Percentiles rank a stretch among this genome's conserved stretches.
These are phyloP conservation scores for Anarsia innoxiella DNA, from an alignment of 2,888 invertebrate species.

Conservation along the genomic window DNA sequence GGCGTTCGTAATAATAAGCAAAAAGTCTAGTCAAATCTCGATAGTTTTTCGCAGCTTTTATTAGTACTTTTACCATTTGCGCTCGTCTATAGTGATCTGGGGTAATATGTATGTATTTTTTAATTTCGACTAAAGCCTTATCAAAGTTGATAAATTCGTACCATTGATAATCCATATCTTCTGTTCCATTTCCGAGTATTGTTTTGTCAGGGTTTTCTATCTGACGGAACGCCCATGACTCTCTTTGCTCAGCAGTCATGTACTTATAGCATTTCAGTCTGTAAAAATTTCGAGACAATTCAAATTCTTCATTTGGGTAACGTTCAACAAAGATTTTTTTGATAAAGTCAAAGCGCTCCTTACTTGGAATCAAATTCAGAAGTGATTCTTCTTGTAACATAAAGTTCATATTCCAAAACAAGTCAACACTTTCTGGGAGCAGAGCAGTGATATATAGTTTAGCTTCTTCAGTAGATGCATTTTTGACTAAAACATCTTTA, in stretches of 20 bases:
- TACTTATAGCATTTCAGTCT: conserved; percentile 25
- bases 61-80: conserved; percentile 30
- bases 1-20: conserved; percentile 40
- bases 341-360: conserved; percentile 31
- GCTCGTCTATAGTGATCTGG: conserved; percentile 25
- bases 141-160: conserved; percentile 21
- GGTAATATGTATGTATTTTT: conserved; percentile 28
- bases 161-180: conserved; percentile 30
- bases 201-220: conserved; percentile 23
- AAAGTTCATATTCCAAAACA: conserved; percentile 36
- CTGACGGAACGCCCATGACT: conserved; percentile 42
- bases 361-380: conserved; percentile 27
- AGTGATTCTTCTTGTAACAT: conserved; percentile 28
- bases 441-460: conserved; percentile 27
- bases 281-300: conserved; percentile 33
- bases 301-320: conserved; percentile 35
- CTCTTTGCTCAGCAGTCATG: conserved; percentile 34
- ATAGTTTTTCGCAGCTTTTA: conserved; percentile 32
- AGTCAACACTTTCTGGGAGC: conserved; percentile 23
- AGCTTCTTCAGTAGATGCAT: conserved; percentile 22
- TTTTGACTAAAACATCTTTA: conserved; percentile 18
- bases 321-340: conserved; percentile 32
- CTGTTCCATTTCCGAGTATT: neutral
- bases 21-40: conserved; percentile 33
- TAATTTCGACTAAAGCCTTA: conserved; percentile 28